These are phyloP conservation scores for Leucophora obtusa DNA, from an alignment of 2,888 invertebrate species.

Conservation along the genomic window DNA sequence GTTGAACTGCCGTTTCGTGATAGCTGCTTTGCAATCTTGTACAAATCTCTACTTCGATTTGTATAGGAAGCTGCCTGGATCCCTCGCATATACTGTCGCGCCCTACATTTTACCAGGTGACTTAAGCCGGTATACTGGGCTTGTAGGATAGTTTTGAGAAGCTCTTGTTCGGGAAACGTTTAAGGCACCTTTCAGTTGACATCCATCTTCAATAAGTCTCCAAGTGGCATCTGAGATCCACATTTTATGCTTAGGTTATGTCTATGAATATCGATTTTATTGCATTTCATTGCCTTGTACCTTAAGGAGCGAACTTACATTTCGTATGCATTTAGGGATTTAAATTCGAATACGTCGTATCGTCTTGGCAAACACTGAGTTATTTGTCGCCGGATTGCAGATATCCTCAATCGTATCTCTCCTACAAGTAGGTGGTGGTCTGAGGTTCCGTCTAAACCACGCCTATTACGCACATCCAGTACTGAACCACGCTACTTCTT, in stretches of 20 bases:
- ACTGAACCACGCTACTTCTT: too few species aligned
- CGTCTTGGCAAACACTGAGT: too few species aligned
- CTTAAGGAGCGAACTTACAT: too few species aligned
- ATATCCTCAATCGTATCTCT: too few species aligned
- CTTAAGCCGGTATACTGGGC: background rate
- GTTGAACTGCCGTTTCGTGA: background rate
- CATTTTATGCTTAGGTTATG: background rate
- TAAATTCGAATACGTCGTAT: too few species aligned
- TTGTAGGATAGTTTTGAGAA: background rate
- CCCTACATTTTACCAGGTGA: background rate
- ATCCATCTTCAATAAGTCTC: background rate
- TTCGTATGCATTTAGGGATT: too few species aligned
- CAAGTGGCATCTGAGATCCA: background rate
- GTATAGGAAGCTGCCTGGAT: background rate
- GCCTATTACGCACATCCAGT: too few species aligned
- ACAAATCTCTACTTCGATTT: background rate
- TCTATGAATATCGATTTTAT: background rate
- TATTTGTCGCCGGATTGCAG: too few species aligned
- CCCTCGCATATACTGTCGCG: background rate
- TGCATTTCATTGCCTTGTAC: background rate
- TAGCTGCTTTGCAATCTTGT: background rate
- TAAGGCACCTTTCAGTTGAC: background rate
- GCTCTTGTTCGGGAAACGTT: background rate
- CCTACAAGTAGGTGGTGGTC: too few species aligned
- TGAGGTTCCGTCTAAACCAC: too few species aligned